Base-by-base conservation (phyloP, 2,113 vertebrate species). In the Psilopsiagon aymara region DNA sequence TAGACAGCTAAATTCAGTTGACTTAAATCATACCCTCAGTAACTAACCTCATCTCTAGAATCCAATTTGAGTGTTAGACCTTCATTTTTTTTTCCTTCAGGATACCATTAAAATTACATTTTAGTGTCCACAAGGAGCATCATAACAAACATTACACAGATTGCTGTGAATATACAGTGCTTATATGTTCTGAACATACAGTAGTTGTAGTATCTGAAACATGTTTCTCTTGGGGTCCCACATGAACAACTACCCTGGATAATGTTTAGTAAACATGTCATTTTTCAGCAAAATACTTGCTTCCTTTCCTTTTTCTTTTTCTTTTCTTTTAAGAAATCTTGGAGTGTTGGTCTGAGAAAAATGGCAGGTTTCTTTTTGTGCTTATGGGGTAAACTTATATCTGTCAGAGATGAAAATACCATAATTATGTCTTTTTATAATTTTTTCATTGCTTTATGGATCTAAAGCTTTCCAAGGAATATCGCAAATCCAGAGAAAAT, bases 371-470 rank as follows among this genome's bases (percentile, higher is more conserved):
- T 95, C 92, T 86, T 97, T 95, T 94, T 86, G 44, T 94, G 75
- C 92, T 93, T 97, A 97, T 87, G 83, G 46, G 95, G 62, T 74
- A 97, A 97, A 97, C 97, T 96, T 97, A 94, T 90, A 96, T 97
- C 97, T 98, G 97, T 98, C 97, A 98, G 94, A 97, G 90, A 97
- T 95, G 86, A 96, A 98, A 97, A 98, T 97, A 97, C 83, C 87
- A 90, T 97, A 98, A 98, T 98, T 98, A 98, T 97, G 67, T 97
- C 95, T 97, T 96, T 94, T 96, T 97, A 97, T 98, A 97, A 97
- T 97, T 97, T 97, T 97, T 97, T 97, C 97, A 97, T 97, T 97
- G 82, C 97, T 97, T 97, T 98, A 97, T 97, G 94, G 88, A 95
- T 95, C 96, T 97, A 92, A 95, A 97, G 70, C 91, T 83, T 98